Base-by-base conservation (phyloP, 2,113 vertebrate species). In the Natator depressus region DNA sequence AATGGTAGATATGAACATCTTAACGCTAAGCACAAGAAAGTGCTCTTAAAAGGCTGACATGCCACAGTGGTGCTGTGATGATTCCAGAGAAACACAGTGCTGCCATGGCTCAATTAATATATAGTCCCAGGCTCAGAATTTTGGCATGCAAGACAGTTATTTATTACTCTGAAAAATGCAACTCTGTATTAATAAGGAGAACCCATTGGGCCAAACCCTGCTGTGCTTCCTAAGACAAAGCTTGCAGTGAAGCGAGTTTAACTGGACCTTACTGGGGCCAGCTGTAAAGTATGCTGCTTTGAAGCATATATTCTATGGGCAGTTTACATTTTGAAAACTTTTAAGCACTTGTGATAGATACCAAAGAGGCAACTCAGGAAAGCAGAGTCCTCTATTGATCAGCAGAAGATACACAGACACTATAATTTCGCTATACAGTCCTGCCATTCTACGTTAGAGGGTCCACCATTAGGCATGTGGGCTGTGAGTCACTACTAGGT, bases 291-390 rank as follows among this genome's bases (percentile, higher is more conserved):
- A 46, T 46, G 42, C 25, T 46, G 8, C 25, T 81, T 38, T 81
- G 79, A 50, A 51, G 9, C 17, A 80, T 6, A 80, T 22, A 31
- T 19, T 29, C 49, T 51, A 80, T 17, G 49, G 29, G 20, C 29
- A 51, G 31, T 35, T 51, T 5, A 50, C 11, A 22, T n/a, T 80
- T 51, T 50, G 20, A 51, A 51, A 20, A 35, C 79, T 59, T 82
- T 46, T n/a, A 79, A 46, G 25, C 13, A 10, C 8, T 7, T 84
- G 82, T 46, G 0, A 0, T 22, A 2, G 2, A 24, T 24, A 8
- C 53, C 35, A 49, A 51, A 57, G 25, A 17, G 2, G 49, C 49
- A 49, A 10, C 49, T 3, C 65, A 31, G 53, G 80, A 78, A 54
- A 83, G 25, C 46, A 50, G 46, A 35, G 42, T 59, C 49, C 10